These are phyloP conservation scores for Drosophila aldrichi DNA, from an alignment of 2,888 invertebrate species.

Conservation along the genomic window DNA sequence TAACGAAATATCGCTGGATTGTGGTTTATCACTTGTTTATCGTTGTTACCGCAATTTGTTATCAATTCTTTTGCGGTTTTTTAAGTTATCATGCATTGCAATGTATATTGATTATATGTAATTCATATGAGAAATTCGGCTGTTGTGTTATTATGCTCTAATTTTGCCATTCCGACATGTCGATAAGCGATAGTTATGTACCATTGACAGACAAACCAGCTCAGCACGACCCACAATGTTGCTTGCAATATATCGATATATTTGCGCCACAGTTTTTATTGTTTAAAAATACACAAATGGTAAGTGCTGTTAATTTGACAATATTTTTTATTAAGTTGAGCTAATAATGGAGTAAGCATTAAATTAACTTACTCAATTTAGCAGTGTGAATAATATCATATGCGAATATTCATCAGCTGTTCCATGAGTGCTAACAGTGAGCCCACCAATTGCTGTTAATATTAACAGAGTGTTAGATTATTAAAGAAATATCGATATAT, in stretches of 20 bases:
- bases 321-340: not conserved
- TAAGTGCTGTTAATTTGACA: not conserved
- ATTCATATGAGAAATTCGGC: constrained; percentile 43
- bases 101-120: constrained; percentile 66
- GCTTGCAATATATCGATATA: constrained; percentile 3
- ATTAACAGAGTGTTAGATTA: not conserved
- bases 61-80: constrained; percentile 35
- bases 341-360: not conserved
- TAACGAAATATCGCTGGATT: constrained; percentile 14
- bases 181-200: constrained; percentile 10
- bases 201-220: not conserved
- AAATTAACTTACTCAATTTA: no score
- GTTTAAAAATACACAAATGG: not conserved
- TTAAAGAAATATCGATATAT: not conserved
- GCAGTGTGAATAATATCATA: no score
- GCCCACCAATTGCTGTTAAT: not conserved
- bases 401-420: not conserved
- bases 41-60: constrained; percentile 27
- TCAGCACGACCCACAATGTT: not conserved
- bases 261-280: not conserved
- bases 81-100: constrained; percentile 61
- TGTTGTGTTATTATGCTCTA: constrained; percentile 47
- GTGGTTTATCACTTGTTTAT: constrained; percentile 26
- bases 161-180: constrained; percentile 41
- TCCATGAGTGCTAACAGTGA: not conserved